phyloP scores from a whole-genome alignment of 2,113 vertebrate species.

The Zosterops lateralis region DNA sequence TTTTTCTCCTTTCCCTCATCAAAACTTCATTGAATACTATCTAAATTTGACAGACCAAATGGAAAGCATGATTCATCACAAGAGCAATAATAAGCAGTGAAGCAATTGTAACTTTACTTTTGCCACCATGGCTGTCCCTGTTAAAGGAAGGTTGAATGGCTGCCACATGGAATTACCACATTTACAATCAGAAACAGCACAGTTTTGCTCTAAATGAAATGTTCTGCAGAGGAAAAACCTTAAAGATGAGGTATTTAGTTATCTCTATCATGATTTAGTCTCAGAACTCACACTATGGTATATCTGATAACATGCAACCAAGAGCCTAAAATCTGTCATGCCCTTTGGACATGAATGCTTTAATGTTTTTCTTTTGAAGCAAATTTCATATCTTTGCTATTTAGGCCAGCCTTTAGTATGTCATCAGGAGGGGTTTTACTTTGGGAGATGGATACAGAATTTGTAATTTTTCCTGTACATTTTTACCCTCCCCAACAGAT shows the following conservation, averaged over 20 bases:
- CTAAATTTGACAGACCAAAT: conserved; percentile 16
- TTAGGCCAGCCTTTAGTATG: background rate
- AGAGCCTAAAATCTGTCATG: background rate
- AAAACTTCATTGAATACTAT: background rate
- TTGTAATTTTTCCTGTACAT: background rate
- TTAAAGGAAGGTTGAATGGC: background rate
- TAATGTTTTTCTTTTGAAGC: background rate
- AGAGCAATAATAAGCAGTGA: background rate
- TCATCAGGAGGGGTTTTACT: background rate
- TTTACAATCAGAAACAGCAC: background rate
- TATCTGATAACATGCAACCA: background rate
- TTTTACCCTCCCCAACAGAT: background rate
- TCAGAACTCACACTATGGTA: background rate
- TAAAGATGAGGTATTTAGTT: background rate
- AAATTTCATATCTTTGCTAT: background rate
- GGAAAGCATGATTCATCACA: background rate
- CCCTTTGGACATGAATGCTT: background rate
- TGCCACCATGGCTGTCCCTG: background rate
- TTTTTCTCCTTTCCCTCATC: background rate
- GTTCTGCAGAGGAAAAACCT: background rate
- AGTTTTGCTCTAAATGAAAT: background rate
- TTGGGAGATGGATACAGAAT: background rate
- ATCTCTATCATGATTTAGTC: background rate
- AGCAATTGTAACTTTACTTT: background rate
- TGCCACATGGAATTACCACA: background rate